Conservation (phyloP, 2,113 vertebrate species). For the Proterorhinus semilunaris region DNA sequence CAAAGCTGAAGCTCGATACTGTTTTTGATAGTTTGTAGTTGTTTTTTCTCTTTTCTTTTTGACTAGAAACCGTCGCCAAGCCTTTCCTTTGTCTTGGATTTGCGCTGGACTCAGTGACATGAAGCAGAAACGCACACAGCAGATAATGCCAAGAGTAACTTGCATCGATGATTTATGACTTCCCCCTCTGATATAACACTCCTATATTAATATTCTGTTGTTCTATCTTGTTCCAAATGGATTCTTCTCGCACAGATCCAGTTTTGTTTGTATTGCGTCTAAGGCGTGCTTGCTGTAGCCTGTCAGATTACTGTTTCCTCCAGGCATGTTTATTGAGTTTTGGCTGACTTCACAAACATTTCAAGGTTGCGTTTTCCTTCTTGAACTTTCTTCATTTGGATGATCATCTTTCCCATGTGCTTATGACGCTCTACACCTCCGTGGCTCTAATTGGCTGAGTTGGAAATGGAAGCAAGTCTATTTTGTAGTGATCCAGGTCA, state of each 20-base stretch:
- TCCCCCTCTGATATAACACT: background rate
- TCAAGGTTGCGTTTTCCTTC: constrained; percentile 6
- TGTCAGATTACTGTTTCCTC: constrained; percentile 23
- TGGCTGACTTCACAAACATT: constrained; percentile 21
- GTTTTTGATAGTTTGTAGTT: too few relatives aligned
- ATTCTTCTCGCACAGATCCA: background rate
- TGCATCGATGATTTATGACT: background rate
- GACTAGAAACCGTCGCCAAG: background rate
- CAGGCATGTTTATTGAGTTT: constrained; percentile 47
- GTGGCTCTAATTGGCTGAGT: constrained; percentile 26
- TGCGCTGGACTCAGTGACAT: background rate
- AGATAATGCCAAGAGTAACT: constrained; percentile 9
- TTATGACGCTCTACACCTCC: background rate
- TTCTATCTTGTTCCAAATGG: background rate
- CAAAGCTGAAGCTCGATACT: too few relatives aligned
- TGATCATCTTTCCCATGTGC: constrained; percentile 6
- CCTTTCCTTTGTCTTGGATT: background rate
- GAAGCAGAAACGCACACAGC: background rate
- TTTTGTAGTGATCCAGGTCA: constrained; percentile 13
- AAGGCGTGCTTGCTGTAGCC: constrained; percentile 21
- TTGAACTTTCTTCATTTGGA: constrained; percentile 47
- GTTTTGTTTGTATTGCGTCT: constrained; percentile 8
- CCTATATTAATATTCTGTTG: background rate
- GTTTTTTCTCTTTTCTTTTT: background rate
- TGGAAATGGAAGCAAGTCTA: constrained; percentile 34